phyloP scores from a whole-genome alignment of 2,888 invertebrate species.

The Chironomus tentans region DNA sequence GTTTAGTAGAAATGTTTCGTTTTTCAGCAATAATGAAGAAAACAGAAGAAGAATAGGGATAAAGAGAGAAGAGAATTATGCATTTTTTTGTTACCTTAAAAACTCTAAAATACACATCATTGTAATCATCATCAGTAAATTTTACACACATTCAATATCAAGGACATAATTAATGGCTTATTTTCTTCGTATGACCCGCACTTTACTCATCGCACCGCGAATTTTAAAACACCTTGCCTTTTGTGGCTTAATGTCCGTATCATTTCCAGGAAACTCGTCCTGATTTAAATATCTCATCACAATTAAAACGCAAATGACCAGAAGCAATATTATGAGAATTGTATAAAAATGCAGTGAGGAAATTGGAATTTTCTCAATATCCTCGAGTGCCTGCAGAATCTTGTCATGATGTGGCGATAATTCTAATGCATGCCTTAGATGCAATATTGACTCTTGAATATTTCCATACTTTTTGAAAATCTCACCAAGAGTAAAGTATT shows the following conservation, averaged over 20 bases:
- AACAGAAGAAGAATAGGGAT: too few species aligned
- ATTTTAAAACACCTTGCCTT: constrained; percentile 15
- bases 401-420: constrained; percentile 78
- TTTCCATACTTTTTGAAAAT: constrained; percentile 87
- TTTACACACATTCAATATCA: not conserved
- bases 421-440: constrained; percentile 72
- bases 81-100: not conserved
- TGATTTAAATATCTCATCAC: constrained; percentile 18
- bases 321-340: constrained; percentile 73
- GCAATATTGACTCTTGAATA: constrained; percentile 76
- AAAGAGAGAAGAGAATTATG: not conserved
- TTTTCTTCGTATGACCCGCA: constrained; percentile 14
- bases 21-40: too few species aligned
- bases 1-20: too few species aligned
- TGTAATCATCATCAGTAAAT: not conserved
- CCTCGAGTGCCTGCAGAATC: constrained; percentile 66
- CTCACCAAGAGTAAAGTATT: constrained; percentile 84
- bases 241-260: constrained; percentile 1
- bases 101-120: not conserved
- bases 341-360: constrained; percentile 78
- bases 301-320: constrained; percentile 38
- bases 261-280: not conserved
- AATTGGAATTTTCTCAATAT: constrained; percentile 72
- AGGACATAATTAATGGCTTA: not conserved
- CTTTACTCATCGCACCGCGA: constrained; percentile 23